Conservation (phyloP, 64 coral and sea anemone species). For the Acropora yongei region DNA sequence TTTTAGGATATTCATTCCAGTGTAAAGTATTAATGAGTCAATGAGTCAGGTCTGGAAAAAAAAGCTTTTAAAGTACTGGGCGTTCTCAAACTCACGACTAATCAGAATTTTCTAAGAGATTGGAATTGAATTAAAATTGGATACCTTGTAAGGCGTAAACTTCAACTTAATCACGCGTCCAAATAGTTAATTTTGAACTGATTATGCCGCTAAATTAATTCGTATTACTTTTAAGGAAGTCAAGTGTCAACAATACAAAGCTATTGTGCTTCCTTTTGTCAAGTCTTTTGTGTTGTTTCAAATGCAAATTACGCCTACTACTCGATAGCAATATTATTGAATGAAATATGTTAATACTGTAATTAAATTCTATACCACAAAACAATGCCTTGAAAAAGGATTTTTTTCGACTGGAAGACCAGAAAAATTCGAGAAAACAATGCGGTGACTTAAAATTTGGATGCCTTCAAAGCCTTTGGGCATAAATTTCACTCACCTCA, state of each 20-base stretch:
- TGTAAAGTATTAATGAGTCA: too few relatives aligned
- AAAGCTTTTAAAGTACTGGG: constrained; percentile 13
- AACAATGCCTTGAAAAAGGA: too few relatives aligned
- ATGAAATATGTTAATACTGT: background rate
- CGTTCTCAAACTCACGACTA: background rate
- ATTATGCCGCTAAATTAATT: background rate
- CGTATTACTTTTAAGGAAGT: background rate
- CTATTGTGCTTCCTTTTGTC: background rate
- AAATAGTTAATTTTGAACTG: background rate
- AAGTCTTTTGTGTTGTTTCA: constrained; percentile 1
- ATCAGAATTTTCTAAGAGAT: background rate
- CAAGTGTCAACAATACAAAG: constrained; percentile 1
- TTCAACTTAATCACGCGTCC: background rate
- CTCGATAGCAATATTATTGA: background rate
- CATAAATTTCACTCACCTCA: constrained; percentile 12
- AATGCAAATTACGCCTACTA: background rate
- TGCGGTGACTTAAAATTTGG: background rate
- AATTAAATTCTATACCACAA: background rate
- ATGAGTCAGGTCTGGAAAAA: too few relatives aligned
- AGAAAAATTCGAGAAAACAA: background rate
- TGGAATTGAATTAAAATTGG: background rate
- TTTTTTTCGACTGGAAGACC: constrained; percentile 1
- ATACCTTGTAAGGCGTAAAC: background rate
- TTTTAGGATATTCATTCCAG: too few relatives aligned
- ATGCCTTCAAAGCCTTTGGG: background rate